phyloP scores from a whole-genome alignment of 2,113 vertebrate species.

The Phalacrocorax carbo region DNA sequence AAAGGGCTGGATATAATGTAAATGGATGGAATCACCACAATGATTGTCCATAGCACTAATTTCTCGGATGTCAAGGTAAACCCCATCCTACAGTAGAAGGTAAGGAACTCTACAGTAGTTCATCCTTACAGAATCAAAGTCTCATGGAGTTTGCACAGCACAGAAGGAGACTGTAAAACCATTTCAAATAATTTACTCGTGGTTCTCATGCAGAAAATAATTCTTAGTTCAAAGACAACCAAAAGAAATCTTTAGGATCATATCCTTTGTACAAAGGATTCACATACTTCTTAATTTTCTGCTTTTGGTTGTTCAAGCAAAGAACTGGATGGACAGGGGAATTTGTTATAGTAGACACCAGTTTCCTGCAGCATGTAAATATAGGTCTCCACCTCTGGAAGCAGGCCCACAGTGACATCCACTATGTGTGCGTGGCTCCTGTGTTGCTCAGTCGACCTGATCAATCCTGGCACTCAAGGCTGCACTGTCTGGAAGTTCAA shows the following conservation, averaged over 20 bases:
- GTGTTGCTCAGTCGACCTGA: background rate
- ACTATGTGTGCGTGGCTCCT: background rate
- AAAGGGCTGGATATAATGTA: background rate
- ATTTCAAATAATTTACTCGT: background rate
- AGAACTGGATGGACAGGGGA: background rate
- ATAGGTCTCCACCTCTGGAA: background rate
- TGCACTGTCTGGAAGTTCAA: background rate
- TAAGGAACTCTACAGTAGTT: background rate
- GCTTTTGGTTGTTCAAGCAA: background rate
- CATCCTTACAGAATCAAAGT: background rate
- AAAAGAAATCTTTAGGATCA: background rate
- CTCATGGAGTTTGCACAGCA: background rate
- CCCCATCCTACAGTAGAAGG: background rate
- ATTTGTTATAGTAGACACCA: background rate
- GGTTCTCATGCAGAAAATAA: background rate
- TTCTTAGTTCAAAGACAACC: background rate
- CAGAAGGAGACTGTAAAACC: background rate
- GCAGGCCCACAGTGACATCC: background rate
- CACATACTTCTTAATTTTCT: background rate
- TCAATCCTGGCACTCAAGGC: background rate
- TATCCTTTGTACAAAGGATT: background rate
- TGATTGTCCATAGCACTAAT: background rate
- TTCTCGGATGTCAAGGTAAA: background rate
- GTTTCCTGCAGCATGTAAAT: background rate
- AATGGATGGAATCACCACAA: background rate